Evolutionary conservation across 2,113 vertebrate genomes (phyloP), one percentile per base, ranked within the genome.

Genomic region (Bos javanicus): DNA sequence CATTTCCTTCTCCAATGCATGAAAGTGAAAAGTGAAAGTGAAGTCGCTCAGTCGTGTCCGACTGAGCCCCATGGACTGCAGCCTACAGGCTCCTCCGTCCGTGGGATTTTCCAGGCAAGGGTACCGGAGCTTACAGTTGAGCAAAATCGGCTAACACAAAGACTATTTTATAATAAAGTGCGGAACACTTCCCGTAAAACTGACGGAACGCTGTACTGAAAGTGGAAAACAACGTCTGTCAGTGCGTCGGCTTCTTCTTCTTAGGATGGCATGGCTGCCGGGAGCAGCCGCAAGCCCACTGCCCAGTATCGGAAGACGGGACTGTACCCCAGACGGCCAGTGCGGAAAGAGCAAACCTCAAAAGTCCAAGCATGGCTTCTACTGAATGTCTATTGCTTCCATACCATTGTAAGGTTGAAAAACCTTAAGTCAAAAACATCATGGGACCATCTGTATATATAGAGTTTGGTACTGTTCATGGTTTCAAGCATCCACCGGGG

Each of bases 181-280:
- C 7, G 9, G 52, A 26, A 26, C n/a, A 36, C 12, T n/a, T 54
- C 81, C 13, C 3, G 7, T 36, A 39, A 36, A 39, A 36, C 23
- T 36, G 21, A 26, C 0, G 3, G 13, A 36, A 83, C 8, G 23
- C 52, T 26, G 21, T 5, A 36, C 81, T 25, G 50, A 23, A 54
- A 54, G 52, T 10, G 52, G 21, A 36, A 26, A 26, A 56, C 81
- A 25, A 8, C 1, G 1, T 81, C 16, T 50, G 78, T 9, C 52
- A 5, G 33, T 1, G 52, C 5, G 4, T 9, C 3, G 21, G 21
- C 21, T 83, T 13, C n/a, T 56, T 83, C 10, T 19, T 28, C 19
- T 36, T 0, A 21, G 5, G 81, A 5, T 15, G 50, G 12, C 33
- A 0, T 2, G 33, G 81, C 52, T 36, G 52, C 23, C 0, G 2